Evolutionary conservation across 1,140 invertebrate genomes (phyloP).

Genomic region (Homalodisca vitripennis): DNA sequence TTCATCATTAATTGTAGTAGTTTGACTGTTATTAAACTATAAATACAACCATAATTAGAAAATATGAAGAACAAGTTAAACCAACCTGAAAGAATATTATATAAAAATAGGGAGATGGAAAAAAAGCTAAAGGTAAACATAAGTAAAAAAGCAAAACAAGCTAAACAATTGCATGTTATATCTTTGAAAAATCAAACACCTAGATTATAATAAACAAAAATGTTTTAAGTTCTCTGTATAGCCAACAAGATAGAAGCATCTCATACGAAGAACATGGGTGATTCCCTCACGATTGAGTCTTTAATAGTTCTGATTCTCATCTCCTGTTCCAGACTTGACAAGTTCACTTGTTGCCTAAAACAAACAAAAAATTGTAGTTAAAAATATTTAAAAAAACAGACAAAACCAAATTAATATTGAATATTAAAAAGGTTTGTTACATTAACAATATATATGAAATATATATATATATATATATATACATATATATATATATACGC

Average conservation of each 20-base stretch:
- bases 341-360: constrained; percentile 36
- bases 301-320: neutral
- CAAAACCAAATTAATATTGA: neutral
- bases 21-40: too few species aligned
- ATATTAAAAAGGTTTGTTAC: neutral
- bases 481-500: neutral
- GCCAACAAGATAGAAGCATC: neutral
- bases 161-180: too few species aligned
- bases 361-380: constrained; percentile 19
- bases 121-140: too few species aligned
- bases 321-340: constrained; percentile 5
- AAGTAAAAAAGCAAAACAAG: too few species aligned
- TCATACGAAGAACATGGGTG: constrained; percentile 22
- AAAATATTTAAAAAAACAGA: neutral
- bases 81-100: too few species aligned
- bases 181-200: too few species aligned
- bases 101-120: too few species aligned
- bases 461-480: neutral
- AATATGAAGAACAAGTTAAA: too few species aligned
- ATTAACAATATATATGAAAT: neutral
- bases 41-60: too few species aligned
- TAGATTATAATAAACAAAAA: too few species aligned
- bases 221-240: too few species aligned
- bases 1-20: too few species aligned
- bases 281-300: neutral